A percentile compares a stretch with the other conserved stretches of the same genome.
These are phyloP conservation scores for Eurypyga helias DNA, from an alignment of 2,113 vertebrate genomes.

Conservation along the genomic window DNA sequence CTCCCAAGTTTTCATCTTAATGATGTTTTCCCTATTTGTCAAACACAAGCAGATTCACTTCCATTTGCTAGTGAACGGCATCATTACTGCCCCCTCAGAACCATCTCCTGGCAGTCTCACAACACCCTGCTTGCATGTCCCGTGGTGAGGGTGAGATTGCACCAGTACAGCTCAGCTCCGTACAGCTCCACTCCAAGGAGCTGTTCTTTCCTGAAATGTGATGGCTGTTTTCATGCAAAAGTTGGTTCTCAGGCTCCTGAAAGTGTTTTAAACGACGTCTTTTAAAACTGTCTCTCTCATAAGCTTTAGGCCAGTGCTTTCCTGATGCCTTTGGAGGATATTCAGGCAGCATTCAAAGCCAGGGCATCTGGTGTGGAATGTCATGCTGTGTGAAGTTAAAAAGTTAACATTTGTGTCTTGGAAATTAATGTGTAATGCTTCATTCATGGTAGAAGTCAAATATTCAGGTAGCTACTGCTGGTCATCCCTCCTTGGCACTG, in stretches of 20 bases:
- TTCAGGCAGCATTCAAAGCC: background rate
- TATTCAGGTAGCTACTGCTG: background rate
- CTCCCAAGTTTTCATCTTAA: background rate
- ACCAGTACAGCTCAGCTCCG: background rate
- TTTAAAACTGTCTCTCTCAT: background rate
- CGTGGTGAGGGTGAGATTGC: fast-evolving
- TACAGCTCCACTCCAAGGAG: background rate
- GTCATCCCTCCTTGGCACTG: background rate
- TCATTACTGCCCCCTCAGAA: background rate
- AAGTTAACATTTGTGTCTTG: background rate
- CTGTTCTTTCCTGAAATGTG: background rate
- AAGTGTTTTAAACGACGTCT: background rate
- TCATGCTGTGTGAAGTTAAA: background rate
- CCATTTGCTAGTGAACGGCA: background rate
- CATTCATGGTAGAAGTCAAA: background rate
- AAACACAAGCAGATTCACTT: background rate
- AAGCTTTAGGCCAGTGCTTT: background rate
- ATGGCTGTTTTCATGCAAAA: background rate
- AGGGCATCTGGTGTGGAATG: too few species aligned
- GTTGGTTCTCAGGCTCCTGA: background rate
- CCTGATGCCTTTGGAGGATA: background rate
- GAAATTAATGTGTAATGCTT: background rate
- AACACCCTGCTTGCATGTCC: background rate
- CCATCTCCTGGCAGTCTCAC: background rate
- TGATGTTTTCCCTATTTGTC: background rate